These are phyloP conservation scores for Anagyrus pseudococci DNA, from an alignment of 2,888 invertebrate genomes.

Conservation along the genomic window DNA sequence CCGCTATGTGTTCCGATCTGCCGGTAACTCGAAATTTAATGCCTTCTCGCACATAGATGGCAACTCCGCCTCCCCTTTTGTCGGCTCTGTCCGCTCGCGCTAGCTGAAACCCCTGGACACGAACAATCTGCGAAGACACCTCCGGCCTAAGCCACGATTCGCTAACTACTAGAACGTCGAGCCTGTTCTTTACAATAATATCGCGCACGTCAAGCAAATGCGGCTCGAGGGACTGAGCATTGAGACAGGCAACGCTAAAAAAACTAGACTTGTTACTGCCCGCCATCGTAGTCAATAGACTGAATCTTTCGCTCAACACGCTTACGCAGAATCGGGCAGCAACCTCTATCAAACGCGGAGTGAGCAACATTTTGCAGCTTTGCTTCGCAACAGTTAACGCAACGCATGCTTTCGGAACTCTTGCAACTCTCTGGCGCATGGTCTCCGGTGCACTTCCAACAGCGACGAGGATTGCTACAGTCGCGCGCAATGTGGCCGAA, in stretches of 20 bases:
- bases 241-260: neutral
- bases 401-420: neutral
- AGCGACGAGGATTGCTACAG: neutral
- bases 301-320: neutral
- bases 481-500: neutral
- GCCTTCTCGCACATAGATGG: neutral
- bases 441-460: neutral
- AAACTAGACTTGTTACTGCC: no score
- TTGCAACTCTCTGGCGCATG: neutral
- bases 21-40: neutral
- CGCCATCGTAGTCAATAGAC: conserved; percentile 1
- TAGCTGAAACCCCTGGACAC: neutral
- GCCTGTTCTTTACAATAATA: neutral
- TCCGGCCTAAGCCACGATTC: neutral
- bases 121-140: neutral
- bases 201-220: neutral
- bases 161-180: neutral
- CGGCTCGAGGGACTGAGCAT: neutral
- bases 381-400: neutral
- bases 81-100: neutral
- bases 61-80: neutral
- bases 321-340: conserved; percentile 2
- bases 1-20: neutral
- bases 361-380: neutral
- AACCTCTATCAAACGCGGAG: neutral